Conservation (phyloP, 2,888 invertebrate species). For the Tetropium fuscum region DNA sequence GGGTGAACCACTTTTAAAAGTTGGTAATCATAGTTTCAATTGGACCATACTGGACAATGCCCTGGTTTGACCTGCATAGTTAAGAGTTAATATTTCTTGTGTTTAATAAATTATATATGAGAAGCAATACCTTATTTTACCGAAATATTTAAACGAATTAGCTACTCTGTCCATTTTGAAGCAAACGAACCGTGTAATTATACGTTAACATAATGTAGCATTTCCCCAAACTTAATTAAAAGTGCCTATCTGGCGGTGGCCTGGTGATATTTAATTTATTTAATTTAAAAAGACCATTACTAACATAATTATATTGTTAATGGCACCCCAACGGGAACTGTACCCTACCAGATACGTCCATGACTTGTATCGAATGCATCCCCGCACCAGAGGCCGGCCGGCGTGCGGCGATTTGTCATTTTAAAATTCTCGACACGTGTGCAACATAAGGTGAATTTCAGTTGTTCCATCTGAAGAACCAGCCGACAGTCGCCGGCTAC, state of each 20-base stretch:
- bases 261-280: slow-evolving; percentile 4
- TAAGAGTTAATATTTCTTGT: too few relatives aligned
- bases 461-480: slow-evolving; percentile 35
- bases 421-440: slow-evolving; percentile 48
- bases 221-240: slow-evolving; percentile 5
- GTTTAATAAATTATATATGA: too few relatives aligned
- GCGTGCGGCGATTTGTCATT: slow-evolving; percentile 39
- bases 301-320: neutral
- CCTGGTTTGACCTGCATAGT: too few relatives aligned
- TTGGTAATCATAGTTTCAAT: too few relatives aligned
- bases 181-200: slow-evolving; percentile 19
- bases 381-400: slow-evolving; percentile 16
- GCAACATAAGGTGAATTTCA: slow-evolving; percentile 47
- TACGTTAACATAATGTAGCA: neutral
- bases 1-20: too few relatives aligned
- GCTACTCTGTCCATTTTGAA: neutral
- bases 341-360: slow-evolving; percentile 4
- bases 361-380: slow-evolving; percentile 13
- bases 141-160: too few relatives aligned
- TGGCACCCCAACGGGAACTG: neutral
- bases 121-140: too few relatives aligned
- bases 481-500: slow-evolving; percentile 27
- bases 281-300: slow-evolving; percentile 2
- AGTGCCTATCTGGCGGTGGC: neutral
- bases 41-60: too few relatives aligned